Evolutionary conservation across 2,113 vertebrate genomes (phyloP).

Genomic region (Bos indicus): DNA sequence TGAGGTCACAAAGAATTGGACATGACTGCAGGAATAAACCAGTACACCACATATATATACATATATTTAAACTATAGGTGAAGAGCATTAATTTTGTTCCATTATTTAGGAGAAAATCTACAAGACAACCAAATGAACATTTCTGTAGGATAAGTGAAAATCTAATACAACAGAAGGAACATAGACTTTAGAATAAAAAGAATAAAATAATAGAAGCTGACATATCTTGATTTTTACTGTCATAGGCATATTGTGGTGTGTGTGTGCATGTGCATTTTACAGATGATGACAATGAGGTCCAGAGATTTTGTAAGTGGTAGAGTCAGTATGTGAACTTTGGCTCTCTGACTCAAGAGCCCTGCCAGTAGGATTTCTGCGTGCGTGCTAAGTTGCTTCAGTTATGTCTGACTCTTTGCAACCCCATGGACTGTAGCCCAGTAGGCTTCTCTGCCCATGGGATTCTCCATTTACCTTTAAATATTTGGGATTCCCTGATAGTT

Average conservation of each 20-base stretch:
- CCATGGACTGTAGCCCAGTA: background rate
- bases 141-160: background rate
- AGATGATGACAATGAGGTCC: background rate
- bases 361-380: background rate
- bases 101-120: background rate
- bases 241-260: background rate
- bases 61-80: background rate
- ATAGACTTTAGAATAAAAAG: background rate
- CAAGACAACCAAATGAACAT: background rate
- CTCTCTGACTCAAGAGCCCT: background rate
- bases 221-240: background rate
- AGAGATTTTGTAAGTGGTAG: background rate
- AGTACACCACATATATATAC: background rate
- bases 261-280: background rate
- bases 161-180: background rate
- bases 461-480: background rate
- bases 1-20: background rate
- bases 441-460: background rate
- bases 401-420: background rate
- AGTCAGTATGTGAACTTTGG: background rate
- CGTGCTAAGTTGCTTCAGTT: background rate
- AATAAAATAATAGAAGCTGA: background rate
- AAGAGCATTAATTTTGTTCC: background rate
- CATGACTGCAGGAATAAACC: fast-evolving
- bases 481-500: background rate